phyloP scores from a whole-genome alignment of 1,140 invertebrate genomes.

The Zaprionus ghesquierei region DNA sequence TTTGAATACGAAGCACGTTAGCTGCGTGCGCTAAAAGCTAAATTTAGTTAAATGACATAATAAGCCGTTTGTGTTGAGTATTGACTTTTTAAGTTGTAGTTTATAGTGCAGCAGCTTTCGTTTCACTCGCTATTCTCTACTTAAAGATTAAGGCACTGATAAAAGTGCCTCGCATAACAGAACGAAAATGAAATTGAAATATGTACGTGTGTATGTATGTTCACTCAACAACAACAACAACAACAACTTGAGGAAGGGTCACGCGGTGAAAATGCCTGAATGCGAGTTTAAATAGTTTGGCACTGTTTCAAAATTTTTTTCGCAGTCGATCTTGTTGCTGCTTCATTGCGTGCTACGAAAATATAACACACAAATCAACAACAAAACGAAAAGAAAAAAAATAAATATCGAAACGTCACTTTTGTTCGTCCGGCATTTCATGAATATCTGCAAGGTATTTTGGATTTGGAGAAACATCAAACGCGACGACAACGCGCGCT shows the following conservation, averaged over 20 bases:
- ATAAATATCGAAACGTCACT: slow-evolving; percentile 58
- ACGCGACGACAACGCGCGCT: background rate
- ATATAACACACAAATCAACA: slow-evolving; percentile 52
- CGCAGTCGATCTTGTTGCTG: slow-evolving; percentile 47
- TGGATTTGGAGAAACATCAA: slow-evolving; percentile 51
- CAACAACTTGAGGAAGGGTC: slow-evolving; percentile 46
- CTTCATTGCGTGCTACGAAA: slow-evolving; percentile 28
- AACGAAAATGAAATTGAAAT: background rate
- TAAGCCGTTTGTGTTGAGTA: slow-evolving; percentile 53
- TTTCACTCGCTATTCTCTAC: background rate
- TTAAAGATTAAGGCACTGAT: background rate
- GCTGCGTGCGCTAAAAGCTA: slow-evolving; percentile 57
- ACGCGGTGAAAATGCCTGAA: slow-evolving; percentile 66
- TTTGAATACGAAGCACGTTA: slow-evolving; percentile 22
- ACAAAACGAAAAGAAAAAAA: no score
- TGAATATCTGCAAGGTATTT: slow-evolving; percentile 42
- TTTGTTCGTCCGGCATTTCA: slow-evolving; percentile 18
- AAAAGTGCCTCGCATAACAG: background rate
- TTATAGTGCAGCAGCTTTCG: slow-evolving; percentile 21
- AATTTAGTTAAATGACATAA: slow-evolving; percentile 78
- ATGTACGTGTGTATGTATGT: no score
- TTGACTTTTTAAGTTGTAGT: slow-evolving; percentile 53
- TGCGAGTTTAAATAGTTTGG: slow-evolving; percentile 56
- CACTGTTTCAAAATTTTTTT: slow-evolving; percentile 69
- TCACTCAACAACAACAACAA: slow-evolving; percentile 4